Percentiles rank a stretch among this genome's conserved stretches.
Conservation (phyloP, 1,140 invertebrate genomes). For the Agrypnia vestita region DNA sequence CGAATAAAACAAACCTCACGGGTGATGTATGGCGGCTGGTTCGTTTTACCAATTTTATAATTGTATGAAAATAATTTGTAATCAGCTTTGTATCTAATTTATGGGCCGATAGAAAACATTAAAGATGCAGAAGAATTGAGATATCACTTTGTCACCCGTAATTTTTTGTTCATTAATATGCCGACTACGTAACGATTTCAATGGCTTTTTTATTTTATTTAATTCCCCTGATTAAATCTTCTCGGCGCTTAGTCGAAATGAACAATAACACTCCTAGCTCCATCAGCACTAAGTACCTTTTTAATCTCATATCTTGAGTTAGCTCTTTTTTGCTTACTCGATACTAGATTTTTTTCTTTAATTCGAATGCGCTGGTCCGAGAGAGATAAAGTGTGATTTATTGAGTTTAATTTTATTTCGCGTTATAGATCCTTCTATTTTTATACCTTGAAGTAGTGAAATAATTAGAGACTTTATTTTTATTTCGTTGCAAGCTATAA, state of each 20-base stretch:
- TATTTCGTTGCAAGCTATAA: too few species aligned
- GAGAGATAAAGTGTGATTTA: slow-evolving; percentile 59
- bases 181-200: background rate
- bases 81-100: background rate
- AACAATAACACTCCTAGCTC: slow-evolving; percentile 30
- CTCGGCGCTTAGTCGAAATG: background rate
- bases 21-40: background rate
- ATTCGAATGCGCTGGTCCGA: slow-evolving; percentile 50
- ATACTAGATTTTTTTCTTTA: slow-evolving; percentile 30
- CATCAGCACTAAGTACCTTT: slow-evolving; percentile 45
- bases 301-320: slow-evolving; percentile 25
- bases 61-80: background rate
- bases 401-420: slow-evolving; percentile 27
- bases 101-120: background rate
- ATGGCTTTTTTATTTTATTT: background rate
- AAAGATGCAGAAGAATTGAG: background rate
- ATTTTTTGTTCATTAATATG: background rate
- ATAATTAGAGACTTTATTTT: too few species aligned
- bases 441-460: too few species aligned
- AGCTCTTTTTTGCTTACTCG: slow-evolving; percentile 51
- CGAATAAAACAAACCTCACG: background rate
- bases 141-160: background rate
- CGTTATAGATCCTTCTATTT: too few species aligned
- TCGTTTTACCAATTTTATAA: background rate
- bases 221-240: background rate